These are phyloP conservation scores for Butorides virescens DNA, from an alignment of 2,113 vertebrate species.

Conservation along the genomic window DNA sequence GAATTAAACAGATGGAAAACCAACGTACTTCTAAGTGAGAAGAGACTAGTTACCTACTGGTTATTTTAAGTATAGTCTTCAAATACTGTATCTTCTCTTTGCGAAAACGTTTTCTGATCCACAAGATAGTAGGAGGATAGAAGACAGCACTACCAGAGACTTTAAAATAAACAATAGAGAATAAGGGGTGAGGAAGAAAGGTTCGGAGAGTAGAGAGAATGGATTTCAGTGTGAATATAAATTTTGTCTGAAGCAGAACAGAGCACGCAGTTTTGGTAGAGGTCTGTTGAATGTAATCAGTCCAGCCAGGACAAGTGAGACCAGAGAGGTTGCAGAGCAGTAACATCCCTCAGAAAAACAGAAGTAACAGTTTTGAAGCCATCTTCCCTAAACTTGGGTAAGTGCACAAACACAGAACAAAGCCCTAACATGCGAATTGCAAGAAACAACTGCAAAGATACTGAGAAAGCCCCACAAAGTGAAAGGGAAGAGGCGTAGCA, in stretches of 20 bases:
- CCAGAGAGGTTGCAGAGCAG: not conserved
- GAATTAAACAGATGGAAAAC: not conserved
- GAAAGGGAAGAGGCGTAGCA: not conserved
- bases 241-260: not conserved
- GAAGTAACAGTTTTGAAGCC: not conserved
- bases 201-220: not conserved
- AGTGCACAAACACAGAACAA: not conserved
- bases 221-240: not conserved
- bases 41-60: not conserved
- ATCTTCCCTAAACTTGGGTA: not conserved
- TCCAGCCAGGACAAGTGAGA: not conserved
- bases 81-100: not conserved
- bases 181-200: not conserved
- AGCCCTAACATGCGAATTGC: rapidly evolving
- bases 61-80: not conserved
- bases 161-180: not conserved
- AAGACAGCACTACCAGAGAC: not conserved
- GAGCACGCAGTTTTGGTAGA: not conserved
- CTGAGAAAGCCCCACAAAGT: not conserved
- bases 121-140: not conserved
- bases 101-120: not conserved
- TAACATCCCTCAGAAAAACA: not conserved
- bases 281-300: not conserved
- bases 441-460: not conserved
- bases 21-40: not conserved